These are phyloP conservation scores for Norana najaformis DNA, from an alignment of 2,888 invertebrate species.

Conservation along the genomic window DNA sequence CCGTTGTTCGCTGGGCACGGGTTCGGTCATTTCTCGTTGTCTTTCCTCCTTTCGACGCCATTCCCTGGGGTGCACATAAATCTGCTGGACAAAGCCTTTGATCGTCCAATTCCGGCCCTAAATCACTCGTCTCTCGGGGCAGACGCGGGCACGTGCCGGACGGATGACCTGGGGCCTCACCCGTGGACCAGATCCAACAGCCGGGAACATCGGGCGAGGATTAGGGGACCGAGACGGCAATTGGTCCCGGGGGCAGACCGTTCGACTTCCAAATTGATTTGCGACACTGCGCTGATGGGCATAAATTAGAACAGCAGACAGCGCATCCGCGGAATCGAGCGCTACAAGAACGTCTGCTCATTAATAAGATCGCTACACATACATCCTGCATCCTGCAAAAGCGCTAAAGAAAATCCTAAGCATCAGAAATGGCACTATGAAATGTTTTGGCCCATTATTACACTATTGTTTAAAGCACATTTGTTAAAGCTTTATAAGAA, in stretches of 20 bases:
- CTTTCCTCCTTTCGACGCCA: too few species aligned
- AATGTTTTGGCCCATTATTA: too few species aligned
- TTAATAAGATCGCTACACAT: too few species aligned
- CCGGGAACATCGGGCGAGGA: constrained; percentile 10
- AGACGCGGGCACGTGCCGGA: background rate
- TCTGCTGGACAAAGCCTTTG: background rate
- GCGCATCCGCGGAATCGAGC: too few species aligned
- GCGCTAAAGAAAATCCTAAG: too few species aligned
- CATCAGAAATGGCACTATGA: too few species aligned
- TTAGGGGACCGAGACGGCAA: background rate
- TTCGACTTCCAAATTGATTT: constrained; percentile 24
- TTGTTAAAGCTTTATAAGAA: too few species aligned
- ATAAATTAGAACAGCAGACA: background rate
- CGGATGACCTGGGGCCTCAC: background rate
- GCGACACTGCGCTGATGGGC: background rate
- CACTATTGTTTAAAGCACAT: too few species aligned
- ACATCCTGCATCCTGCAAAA: too few species aligned
- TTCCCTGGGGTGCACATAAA: background rate
- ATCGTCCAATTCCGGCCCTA: background rate
- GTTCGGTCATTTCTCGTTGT: too few species aligned
- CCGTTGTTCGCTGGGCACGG: too few species aligned
- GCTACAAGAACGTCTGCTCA: too few species aligned
- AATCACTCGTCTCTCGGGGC: background rate
- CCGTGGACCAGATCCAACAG: constrained; percentile 16
- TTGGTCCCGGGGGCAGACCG: background rate